Base-by-base conservation (phyloP, 2,888 invertebrate genomes). In the Dichetophora obliterata region DNA sequence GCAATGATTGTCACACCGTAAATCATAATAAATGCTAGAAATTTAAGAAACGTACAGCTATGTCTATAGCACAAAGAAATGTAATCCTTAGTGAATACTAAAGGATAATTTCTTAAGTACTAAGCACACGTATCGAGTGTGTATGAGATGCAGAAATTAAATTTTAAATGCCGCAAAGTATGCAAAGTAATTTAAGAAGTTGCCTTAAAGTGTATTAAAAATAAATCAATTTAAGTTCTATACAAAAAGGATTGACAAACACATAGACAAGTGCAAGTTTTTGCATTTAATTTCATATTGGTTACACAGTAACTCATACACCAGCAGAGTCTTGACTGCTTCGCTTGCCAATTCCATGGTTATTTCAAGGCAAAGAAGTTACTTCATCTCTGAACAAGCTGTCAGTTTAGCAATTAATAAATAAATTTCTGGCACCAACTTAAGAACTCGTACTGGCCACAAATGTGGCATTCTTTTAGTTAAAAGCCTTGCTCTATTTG, bases 401-500 rank as follows among this genome's bases (percentile, higher is more conserved):
- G 84, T 83, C 84, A 83, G 78, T 79, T 77, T 72, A 77, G 70
- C 85, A 85, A 85, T 86, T 84, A 85, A 85, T 86, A 86, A 84
- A 85, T 80, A 79, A 78, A 80, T 80, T 80, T 68, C 75, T 73
- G 65, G 54, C 50, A 65, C 37, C 34, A 66, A 31, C 31, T 66
- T 16, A 68, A 43, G 16, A 50, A 14, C 24, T 50, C 50, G 16
- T 31, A 37, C 19, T n/a, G 43, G 43, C 66, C 66, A 22, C 66
- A 66, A 66, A 43, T 66, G 66, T 66, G 66, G 66, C 43, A 43
- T 43, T 43, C 9, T 66, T 66, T 66, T 43, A 66, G 43, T 66
- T 66, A 9, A 66, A 66, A 43, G 22, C 9, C 6, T 37, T 43
- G 14, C 14, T 22, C 6, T 3, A 43, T 37, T 9, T n/a, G 22